These are phyloP conservation scores for Drosophila nasuta DNA, from an alignment of 1,140 invertebrate genomes.

Conservation along the genomic window DNA sequence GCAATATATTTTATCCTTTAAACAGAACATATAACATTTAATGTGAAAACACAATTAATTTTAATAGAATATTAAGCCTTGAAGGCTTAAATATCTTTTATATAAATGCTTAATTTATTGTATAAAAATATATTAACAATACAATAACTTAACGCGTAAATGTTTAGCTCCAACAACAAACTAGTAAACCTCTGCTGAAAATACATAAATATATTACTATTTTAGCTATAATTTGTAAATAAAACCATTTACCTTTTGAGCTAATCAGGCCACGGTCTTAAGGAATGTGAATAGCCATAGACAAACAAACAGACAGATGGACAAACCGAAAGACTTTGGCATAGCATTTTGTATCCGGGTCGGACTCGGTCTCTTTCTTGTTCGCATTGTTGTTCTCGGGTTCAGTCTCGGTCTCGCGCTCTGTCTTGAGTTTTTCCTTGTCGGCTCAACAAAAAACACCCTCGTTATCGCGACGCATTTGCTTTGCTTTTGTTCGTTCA, in stretches of 20 bases:
- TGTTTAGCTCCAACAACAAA: too few species aligned
- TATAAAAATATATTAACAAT: too few species aligned
- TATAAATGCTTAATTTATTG: too few species aligned
- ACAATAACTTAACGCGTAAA: too few species aligned
- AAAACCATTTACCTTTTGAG: conserved; percentile 9
- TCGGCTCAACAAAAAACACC: conserved; percentile 41
- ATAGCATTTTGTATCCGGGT: conserved; percentile 17
- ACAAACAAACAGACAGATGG: background rate
- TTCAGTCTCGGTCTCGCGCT: background rate
- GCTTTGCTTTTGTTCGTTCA: conserved; percentile 60
- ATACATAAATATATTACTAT: background rate
- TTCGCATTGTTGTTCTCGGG: too few species aligned
- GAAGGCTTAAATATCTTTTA: too few species aligned
- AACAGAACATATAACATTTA: too few species aligned
- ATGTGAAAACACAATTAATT: too few species aligned
- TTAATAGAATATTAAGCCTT: too few species aligned
- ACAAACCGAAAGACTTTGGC: background rate
- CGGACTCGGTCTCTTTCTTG: background rate
- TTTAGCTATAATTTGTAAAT: background rate
- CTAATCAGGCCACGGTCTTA: background rate
- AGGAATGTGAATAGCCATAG: background rate
- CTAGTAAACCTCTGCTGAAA: background rate
- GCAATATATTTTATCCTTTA: too few species aligned
- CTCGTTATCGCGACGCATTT: conserved; percentile 33
- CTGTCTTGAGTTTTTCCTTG: conserved; percentile 13